phyloP scores from a whole-genome alignment of 2,797 vertebrate species.

The Brotula barbata region DNA sequence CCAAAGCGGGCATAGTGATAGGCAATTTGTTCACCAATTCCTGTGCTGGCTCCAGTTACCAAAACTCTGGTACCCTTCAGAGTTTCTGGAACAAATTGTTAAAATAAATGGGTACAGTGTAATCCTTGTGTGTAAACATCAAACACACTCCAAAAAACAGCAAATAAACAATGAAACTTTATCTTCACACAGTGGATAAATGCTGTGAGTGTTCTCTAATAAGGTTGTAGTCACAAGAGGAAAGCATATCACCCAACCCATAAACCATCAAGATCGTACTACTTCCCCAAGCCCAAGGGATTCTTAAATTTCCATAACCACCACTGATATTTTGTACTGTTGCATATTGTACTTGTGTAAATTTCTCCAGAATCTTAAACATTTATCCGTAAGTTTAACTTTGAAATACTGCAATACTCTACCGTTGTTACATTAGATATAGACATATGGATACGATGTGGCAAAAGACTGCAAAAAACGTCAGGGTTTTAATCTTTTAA shows the following conservation, averaged over 20 bases:
- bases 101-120: neutral
- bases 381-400: too few relatives aligned
- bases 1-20: slow-evolving; percentile 80
- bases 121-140: neutral
- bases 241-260: slow-evolving; percentile 40
- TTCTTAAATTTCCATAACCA: slow-evolving; percentile 1
- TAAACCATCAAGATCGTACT: slow-evolving; percentile 20
- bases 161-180: too few relatives aligned
- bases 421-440: too few relatives aligned
- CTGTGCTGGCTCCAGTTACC: slow-evolving; percentile 80
- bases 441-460: too few relatives aligned
- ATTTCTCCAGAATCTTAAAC: too few relatives aligned
- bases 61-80: slow-evolving; percentile 73
- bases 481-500: too few relatives aligned
- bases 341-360: too few relatives aligned
- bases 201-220: slow-evolving; percentile 2
- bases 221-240: slow-evolving; percentile 37
- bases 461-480: too few relatives aligned
- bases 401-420: too few relatives aligned
- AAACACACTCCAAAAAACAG: slow-evolving; percentile 2
- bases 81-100: slow-evolving; percentile 61
- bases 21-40: slow-evolving; percentile 81
- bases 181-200: slow-evolving; percentile 15
- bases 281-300: slow-evolving; percentile 9
- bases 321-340: too few relatives aligned